Base-by-base conservation (phyloP, 2,888 invertebrate genomes). In the Conus canariensis region DNA sequence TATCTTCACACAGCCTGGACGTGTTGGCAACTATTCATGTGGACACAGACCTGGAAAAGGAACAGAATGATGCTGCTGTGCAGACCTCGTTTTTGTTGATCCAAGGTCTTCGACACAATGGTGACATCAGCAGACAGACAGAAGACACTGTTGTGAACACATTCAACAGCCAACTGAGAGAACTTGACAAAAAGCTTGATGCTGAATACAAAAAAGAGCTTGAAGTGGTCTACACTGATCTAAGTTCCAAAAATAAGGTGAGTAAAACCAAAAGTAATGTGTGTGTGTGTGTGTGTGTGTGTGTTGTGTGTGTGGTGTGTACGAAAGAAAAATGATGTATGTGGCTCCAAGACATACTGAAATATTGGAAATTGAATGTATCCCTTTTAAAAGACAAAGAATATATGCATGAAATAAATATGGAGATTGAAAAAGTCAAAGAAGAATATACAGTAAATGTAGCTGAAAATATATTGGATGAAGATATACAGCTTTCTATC, bases 31-130 rank as follows among this genome's bases (percentile, higher is more conserved):
- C 96, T 10, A 94, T 94, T 58, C 91, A 93, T 59, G 93, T 95
- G 3, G 96, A 96, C 90, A 94, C 94, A n/a, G 93, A 94, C 30
- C 92, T 96, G 16, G 96, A 96, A 92, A 91, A 93, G 25, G 95
- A 96, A 91, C 93, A 95, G 85, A 94, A 94, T 89, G 93, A 94
- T 67, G 94, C 94, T 4, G 93, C 95, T 59, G 91, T 94, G 56
- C 92, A 93, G 45, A 94, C 94, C 56, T 94, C 94, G 0, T 90
- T 92, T 12, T 91, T 94, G 30, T 93, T 95, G 19, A 90, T 95
- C 19, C 89, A 93, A 90, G 94, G 94, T 87, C 92, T 96, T 70
- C 90, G 93, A 19, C 91, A 93, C 83, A 96, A 96, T 92, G 93
- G 93, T 10, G 95, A 95, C 90, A 94, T 96, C 88, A 91, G 92